These are phyloP conservation scores for Melitaea athalia DNA, from an alignment of 2,888 invertebrate genomes.

Conservation along the genomic window DNA sequence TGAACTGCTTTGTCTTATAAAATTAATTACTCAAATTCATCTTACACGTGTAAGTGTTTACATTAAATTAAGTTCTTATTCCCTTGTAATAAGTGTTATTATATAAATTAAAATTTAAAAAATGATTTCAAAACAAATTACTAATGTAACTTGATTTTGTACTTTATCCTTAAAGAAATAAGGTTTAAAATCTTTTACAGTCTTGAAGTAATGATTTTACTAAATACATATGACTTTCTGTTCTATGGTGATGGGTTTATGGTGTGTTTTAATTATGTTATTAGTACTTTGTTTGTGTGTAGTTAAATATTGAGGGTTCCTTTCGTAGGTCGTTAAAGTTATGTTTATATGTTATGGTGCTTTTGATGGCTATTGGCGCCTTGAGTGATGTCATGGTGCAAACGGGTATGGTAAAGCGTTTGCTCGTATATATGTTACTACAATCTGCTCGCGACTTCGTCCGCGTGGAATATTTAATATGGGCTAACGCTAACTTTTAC, in stretches of 20 bases:
- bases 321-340: slow-evolving; percentile 2
- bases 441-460: too few relatives aligned
- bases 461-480: too few relatives aligned
- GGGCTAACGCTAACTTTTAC: too few relatives aligned
- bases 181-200: neutral
- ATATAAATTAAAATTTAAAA: neutral
- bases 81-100: neutral
- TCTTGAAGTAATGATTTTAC: neutral
- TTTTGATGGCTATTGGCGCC: slow-evolving; percentile 2
- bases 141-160: neutral
- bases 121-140: neutral
- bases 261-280: too few relatives aligned
- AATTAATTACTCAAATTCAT: neutral
- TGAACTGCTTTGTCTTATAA: neutral
- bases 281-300: neutral
- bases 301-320: neutral
- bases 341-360: neutral
- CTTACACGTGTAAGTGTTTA: slow-evolving; percentile 2
- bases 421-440: too few relatives aligned
- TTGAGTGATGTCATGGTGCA: too few relatives aligned
- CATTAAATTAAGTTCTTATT: neutral
- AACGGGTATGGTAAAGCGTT: neutral
- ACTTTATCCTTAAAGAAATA: neutral
- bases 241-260: too few relatives aligned
- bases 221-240: too few relatives aligned